phyloP scores from a whole-genome alignment of 2,888 invertebrate species.

The Orthosia cruda region DNA sequence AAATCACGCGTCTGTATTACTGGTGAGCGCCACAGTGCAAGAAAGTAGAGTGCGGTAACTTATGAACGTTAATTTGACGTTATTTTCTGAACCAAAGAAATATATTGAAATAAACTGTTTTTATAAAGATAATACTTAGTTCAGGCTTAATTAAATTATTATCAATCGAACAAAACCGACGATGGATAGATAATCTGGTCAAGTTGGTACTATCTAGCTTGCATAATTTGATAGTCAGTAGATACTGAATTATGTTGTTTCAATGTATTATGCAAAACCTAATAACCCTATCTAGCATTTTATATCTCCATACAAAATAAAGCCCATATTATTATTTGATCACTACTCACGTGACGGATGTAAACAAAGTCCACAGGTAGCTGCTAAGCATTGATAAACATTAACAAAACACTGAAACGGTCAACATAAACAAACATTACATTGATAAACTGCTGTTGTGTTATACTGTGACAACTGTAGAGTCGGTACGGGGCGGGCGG shows the following conservation, averaged over 20 bases:
- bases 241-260: neutral
- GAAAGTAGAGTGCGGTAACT: neutral
- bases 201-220: too few relatives aligned
- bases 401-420: conserved; percentile 13
- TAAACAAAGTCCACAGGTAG: neutral
- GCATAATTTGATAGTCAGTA: too few relatives aligned
- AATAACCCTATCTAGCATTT: too few relatives aligned
- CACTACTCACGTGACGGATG: neutral
- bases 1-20: conserved; percentile 69
- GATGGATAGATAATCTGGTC: neutral
- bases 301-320: neutral
- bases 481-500: conserved; percentile 82
- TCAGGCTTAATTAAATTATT: neutral
- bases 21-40: conserved; percentile 50
- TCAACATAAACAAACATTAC: conserved; percentile 27
- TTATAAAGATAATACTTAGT: neutral
- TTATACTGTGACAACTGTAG: conserved; percentile 49
- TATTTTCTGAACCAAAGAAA: neutral
- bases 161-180: neutral
- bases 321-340: neutral
- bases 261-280: neutral
- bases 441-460: conserved; percentile 53
- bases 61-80: neutral
- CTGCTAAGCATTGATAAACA: conserved; percentile 2
- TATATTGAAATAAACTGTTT: neutral